Evolutionary conservation across 2,797 vertebrate species (phyloP).

Genomic region (Pristis pectinata): DNA sequence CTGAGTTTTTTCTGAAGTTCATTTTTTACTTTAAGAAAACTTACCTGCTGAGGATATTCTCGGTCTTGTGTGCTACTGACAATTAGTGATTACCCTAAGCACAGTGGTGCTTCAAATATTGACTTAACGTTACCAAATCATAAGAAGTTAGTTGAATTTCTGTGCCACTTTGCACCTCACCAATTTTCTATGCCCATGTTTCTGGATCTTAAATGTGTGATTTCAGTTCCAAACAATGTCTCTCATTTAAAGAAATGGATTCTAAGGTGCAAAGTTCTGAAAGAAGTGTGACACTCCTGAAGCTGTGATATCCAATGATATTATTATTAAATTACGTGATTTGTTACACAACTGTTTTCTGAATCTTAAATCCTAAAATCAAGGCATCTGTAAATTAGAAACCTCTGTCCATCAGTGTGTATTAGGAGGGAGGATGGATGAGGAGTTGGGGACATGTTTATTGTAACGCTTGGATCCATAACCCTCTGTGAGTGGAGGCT

Average conservation of each 20-base stretch:
- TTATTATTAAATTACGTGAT: not conserved
- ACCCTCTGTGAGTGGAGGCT: no score
- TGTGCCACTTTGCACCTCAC: not conserved
- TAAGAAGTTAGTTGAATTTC: not conserved
- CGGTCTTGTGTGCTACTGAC: not conserved
- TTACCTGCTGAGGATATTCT: not conserved
- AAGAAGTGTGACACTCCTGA: not conserved
- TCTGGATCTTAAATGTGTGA: not conserved
- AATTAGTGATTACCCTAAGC: not conserved
- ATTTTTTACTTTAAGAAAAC: not conserved
- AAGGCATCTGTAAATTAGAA: not conserved
- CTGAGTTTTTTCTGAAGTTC: no score
- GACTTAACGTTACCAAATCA: not conserved
- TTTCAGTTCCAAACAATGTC: not conserved
- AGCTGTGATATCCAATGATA: not conserved
- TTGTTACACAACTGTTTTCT: not conserved
- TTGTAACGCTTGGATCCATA: not conserved
- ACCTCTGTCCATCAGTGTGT: not conserved
- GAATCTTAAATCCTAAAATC: not conserved
- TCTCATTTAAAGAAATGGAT: conserved; percentile 1
- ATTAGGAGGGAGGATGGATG: not conserved
- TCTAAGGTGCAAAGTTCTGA: not conserved
- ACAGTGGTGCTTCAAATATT: not conserved
- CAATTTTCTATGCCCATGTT: not conserved
- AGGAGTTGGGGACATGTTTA: no score